Conservation (phyloP, 2,113 vertebrate genomes). For the Bufo bufo region DNA sequence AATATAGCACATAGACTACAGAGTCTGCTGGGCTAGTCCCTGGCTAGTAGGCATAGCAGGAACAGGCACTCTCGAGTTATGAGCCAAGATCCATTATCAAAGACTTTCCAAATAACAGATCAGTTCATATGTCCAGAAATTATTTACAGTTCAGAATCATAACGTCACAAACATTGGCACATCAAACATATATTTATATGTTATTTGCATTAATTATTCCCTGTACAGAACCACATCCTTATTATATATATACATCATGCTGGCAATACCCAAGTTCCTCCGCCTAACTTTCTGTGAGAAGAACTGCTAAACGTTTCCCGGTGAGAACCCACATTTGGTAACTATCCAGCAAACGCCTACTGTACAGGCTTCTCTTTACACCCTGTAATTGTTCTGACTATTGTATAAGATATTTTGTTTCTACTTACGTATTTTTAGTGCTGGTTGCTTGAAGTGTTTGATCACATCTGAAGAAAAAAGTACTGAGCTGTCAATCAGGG, state of each 20-base stretch:
- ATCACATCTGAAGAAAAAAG: background rate
- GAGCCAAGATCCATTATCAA: background rate
- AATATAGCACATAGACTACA: background rate
- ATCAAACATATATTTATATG: background rate
- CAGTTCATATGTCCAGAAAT: background rate
- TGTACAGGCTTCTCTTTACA: background rate
- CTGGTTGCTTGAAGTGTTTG: constrained; percentile 19
- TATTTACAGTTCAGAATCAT: constrained; percentile 9
- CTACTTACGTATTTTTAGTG: constrained; percentile 12
- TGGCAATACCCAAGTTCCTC: background rate
- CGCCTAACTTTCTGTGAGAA: constrained; percentile 21
- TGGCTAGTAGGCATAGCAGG: background rate
- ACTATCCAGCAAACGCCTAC: background rate
- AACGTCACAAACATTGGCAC: background rate
- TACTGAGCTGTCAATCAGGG: background rate
- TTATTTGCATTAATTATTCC: background rate
- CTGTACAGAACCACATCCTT: background rate
- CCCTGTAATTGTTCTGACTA: constrained; percentile 38
- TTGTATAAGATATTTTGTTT: constrained; percentile 24
- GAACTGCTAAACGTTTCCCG: constrained; percentile 9
- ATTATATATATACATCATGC: background rate
- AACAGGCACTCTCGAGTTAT: too few species aligned
- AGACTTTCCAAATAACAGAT: background rate
- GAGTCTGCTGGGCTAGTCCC: background rate
- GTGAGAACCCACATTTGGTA: constrained; percentile 20